Base-by-base conservation (phyloP, 2,888 invertebrate species). In the Fragum whitleyi region DNA sequence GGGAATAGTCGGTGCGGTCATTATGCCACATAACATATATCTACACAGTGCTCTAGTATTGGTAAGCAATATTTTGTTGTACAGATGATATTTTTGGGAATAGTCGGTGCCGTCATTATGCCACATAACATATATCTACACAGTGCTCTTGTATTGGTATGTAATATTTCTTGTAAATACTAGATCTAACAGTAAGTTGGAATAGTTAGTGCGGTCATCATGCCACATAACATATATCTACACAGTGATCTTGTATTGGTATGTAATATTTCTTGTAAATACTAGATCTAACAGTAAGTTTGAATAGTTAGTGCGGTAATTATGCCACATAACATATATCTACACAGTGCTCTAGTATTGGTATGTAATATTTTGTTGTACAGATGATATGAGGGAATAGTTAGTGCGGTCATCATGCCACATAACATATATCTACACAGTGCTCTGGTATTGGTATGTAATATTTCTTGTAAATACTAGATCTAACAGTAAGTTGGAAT, bases 21-120 rank as follows among this genome's bases (percentile, higher is more conserved):
- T 97, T 86, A 97, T 97, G 97, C 97, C 97, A 0, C 97, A 97
- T 92, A 97, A 97, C 94, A 95, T 97, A 70, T 97, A 97, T 93
- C 95, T 97, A 16, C 97, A 97, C 93, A 97, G 97, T 68, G 97
- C 97, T 23, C 95, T 97, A 81, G 97, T 97, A 28, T 97, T 97
- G 95, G 96, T 96, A 94, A 92, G 91, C 81, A n/a, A n/a, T n/a
- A n/a, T 9, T 2, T 21, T 7, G 7, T 21, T 61, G 23, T 26
- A n/a, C n/a, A n/a, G n/a, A n/a, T n/a, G n/a, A n/a, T n/a, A n/a
- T n/a, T n/a, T n/a, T n/a, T n/a, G n/a, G n/a, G n/a, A n/a, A n/a
- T n/a, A n/a, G n/a, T n/a, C n/a, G n/a, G n/a, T n/a, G n/a, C n/a
- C n/a, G n/a, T n/a, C n/a, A n/a, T n/a, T n/a, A n/a, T n/a, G n/a